These are phyloP conservation scores for Bungarus multicinctus DNA, from an alignment of 2,113 vertebrate species.

Conservation along the genomic window DNA sequence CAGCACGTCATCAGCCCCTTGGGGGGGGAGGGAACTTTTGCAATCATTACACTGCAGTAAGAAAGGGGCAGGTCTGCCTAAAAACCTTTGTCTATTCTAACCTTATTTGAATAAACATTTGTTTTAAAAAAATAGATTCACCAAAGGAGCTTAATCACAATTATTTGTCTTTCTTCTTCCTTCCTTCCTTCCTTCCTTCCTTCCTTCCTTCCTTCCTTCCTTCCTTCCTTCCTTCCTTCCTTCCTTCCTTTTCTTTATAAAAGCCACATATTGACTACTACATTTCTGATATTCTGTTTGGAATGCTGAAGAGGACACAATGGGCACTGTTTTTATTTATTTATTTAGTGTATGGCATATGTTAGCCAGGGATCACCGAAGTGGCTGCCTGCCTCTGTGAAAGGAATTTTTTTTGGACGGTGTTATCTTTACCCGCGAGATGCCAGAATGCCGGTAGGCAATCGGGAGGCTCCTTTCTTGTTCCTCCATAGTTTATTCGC, in stretches of 20 bases:
- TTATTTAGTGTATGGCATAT: too few species aligned
- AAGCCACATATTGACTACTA: background rate
- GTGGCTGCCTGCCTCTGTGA: too few species aligned
- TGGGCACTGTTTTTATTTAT: background rate
- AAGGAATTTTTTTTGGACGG: too few species aligned
- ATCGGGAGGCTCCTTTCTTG: too few species aligned
- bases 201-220: too few species aligned
- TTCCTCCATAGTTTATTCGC: too few species aligned
- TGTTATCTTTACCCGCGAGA: too few species aligned
- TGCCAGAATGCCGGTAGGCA: too few species aligned
- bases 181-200: too few species aligned
- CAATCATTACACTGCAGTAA: background rate
- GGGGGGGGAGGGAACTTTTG: background rate
- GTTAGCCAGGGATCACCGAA: too few species aligned
- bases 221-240: too few species aligned
- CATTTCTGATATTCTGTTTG: background rate
- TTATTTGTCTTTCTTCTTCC: background rate
- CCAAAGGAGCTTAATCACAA: background rate
- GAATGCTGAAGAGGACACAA: background rate
- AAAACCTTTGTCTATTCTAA: background rate
- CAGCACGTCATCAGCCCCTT: background rate
- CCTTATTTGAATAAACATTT: background rate
- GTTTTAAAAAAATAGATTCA: background rate
- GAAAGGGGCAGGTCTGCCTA: background rate
- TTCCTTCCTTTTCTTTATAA: background rate